A percentile compares a stretch with the other conserved stretches of the same genome.
Evolutionary conservation across 2,797 vertebrate species (phyloP).

Genomic region (Synaphobranchus kaupii): DNA sequence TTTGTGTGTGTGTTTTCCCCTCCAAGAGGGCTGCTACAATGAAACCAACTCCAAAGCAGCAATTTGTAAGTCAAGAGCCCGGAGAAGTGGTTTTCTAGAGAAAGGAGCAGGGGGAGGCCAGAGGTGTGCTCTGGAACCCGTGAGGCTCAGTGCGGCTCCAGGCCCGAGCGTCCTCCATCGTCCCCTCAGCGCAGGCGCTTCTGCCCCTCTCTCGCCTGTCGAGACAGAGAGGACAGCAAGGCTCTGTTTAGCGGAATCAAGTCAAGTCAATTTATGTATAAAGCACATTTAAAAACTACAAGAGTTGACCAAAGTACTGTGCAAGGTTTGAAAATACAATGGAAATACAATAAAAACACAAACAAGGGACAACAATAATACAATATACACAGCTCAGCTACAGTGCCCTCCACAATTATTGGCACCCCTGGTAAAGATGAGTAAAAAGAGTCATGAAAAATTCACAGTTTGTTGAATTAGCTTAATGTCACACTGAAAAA

Average conservation of each 20-base stretch:
- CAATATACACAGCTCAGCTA: too few relatives aligned
- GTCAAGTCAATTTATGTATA: too few relatives aligned
- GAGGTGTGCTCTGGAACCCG: slow-evolving; percentile 40
- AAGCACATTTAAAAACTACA: too few relatives aligned
- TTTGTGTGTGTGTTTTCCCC: slow-evolving; percentile 52
- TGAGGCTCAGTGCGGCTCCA: neutral
- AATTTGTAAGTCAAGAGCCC: slow-evolving; percentile 78
- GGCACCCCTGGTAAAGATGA: too few relatives aligned
- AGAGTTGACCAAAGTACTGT: neutral
- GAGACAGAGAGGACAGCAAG: neutral
- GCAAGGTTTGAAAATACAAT: too few relatives aligned
- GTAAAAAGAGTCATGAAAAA: too few relatives aligned
- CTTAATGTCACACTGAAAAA: too few relatives aligned
- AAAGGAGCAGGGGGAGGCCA: slow-evolving; percentile 51
- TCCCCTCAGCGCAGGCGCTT: neutral
- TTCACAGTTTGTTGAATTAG: too few relatives aligned
- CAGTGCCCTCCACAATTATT: too few relatives aligned
- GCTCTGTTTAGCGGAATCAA: neutral
- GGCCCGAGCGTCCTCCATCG: neutral
- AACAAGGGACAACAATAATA: too few relatives aligned
- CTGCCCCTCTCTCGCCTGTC: neutral
- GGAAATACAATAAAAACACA: too few relatives aligned
- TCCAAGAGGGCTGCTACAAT: slow-evolving; percentile 66
- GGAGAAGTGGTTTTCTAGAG: slow-evolving; percentile 62
- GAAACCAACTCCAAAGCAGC: slow-evolving; percentile 70